phyloP scores from a whole-genome alignment of 1,140 invertebrate genomes.

The Spodoptera frugiperda region DNA sequence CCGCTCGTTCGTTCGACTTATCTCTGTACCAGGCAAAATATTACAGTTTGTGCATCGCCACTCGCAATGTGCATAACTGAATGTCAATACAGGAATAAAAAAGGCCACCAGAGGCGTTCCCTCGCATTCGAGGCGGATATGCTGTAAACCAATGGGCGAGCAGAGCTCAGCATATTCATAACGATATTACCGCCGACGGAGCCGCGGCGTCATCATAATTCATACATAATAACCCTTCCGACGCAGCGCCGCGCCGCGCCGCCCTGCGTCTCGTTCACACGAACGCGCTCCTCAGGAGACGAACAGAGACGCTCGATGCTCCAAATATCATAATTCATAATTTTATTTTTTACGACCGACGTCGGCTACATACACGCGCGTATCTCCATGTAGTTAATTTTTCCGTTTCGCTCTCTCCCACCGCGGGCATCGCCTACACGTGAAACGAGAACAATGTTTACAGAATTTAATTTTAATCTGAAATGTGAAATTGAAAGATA shows the following conservation, averaged over 20 bases:
- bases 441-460: conserved; percentile 48
- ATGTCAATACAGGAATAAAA: conserved; percentile 85
- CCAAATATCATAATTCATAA: conserved; percentile 85
- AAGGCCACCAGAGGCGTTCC: conserved; percentile 82
- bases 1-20: conserved; percentile 78
- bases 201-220: conserved; percentile 84
- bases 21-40: conserved; percentile 81
- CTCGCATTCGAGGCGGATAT: conserved; percentile 79
- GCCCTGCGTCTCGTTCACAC: conserved; percentile 79
- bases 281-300: conserved; percentile 53
- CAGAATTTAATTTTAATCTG: conserved; percentile 43
- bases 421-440: conserved; percentile 8
- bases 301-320: conserved; percentile 73
- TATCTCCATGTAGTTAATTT: conserved; percentile 59
- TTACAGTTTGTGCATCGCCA: conserved; percentile 84
- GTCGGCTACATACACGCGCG: conserved; percentile 55
- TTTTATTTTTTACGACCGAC: conserved; percentile 77
- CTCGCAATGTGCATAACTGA: conserved; percentile 84
- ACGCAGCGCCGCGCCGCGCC: conserved; percentile 69
- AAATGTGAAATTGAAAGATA: conserved; percentile 50
- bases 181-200: conserved; percentile 85
- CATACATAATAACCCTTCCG: conserved; percentile 86
- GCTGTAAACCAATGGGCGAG: conserved; percentile 81
- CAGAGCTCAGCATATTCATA: conserved; percentile 83
- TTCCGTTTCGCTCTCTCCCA: conserved; percentile 68